A percentile compares a stretch with the other conserved stretches of the same genome.
Conservation (phyloP, 2,113 vertebrate species). For the Bungarus multicinctus region DNA sequence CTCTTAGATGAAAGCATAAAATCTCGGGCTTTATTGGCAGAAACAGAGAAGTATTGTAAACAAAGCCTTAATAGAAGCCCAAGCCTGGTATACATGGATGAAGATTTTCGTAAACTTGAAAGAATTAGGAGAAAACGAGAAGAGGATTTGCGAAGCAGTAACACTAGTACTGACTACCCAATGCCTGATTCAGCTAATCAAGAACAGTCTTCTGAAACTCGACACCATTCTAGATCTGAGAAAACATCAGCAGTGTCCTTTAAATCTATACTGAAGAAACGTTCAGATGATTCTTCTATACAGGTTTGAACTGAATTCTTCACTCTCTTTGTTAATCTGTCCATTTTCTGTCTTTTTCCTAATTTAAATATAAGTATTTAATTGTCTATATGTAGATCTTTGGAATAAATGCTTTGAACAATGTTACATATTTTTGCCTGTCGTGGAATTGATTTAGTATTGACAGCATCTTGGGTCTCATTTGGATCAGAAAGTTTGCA, state of each 20-base stretch:
- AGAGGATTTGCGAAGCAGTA: constrained; percentile 72
- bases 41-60: constrained; percentile 69
- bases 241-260: constrained; percentile 82
- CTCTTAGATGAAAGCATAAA: constrained; percentile 61
- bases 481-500: neutral
- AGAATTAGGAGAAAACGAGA: constrained; percentile 85
- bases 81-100: constrained; percentile 68
- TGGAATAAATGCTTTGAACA: neutral
- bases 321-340: constrained; percentile 31
- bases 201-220: constrained; percentile 63
- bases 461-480: neutral
- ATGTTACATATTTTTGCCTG: neutral
- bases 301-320: constrained; percentile 65
- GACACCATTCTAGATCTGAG: constrained; percentile 67
- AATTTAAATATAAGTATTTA: neutral
- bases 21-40: constrained; percentile 66
- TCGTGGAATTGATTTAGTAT: neutral
- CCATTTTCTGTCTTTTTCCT: neutral
- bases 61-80: constrained; percentile 71
- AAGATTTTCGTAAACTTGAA: constrained; percentile 84
- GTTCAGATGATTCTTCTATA: constrained; percentile 76
- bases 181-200: constrained; percentile 66
- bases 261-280: constrained; percentile 84
- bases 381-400: neutral
- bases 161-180: constrained; percentile 62